A percentile compares a stretch with the other conserved stretches of the same genome.
phyloP scores from a whole-genome alignment of 2,797 vertebrate species.

The Dermochelys coriacea region DNA sequence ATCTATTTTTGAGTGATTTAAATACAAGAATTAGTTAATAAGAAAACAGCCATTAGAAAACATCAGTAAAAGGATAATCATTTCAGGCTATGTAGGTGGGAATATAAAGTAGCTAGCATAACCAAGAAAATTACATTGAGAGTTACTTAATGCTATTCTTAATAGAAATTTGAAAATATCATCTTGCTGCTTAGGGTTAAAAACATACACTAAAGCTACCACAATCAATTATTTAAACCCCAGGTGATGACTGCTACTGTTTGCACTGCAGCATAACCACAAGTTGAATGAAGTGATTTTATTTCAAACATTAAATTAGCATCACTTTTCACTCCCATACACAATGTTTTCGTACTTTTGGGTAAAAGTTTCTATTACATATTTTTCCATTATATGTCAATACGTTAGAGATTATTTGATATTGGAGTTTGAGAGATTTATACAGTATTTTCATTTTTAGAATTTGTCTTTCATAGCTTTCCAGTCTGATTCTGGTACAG shows the following conservation, averaged over 20 bases:
- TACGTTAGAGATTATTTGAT: constrained; percentile 15
- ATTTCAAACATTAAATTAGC: constrained; percentile 32
- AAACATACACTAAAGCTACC: neutral
- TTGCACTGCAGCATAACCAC: neutral
- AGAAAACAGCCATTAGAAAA: constrained; percentile 50
- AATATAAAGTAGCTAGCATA: constrained; percentile 30
- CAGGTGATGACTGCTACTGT: constrained; percentile 8
- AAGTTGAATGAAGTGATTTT: constrained; percentile 22
- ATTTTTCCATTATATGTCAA: constrained; percentile 7
- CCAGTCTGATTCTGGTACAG: neutral
- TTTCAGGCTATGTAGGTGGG: constrained; percentile 27
- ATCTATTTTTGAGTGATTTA: constrained; percentile 57
- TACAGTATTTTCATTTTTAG: neutral
- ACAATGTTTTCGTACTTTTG: constrained; percentile 10
- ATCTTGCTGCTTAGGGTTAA: constrained; percentile 39
- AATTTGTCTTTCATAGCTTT: constrained; percentile 15
- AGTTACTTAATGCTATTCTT: constrained; percentile 13
- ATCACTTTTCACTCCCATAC: neutral
- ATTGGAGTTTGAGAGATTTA: constrained; percentile 33
- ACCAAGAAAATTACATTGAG: neutral
- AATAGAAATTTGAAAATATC: neutral
- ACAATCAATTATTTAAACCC: constrained; percentile 21
- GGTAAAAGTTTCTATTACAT: neutral
- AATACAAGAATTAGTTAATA: constrained; percentile 58
- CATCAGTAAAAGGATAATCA: constrained; percentile 26